Evolutionary conservation across 2,888 invertebrate genomes (phyloP).

Genomic region (Epsilonema sp.): DNA sequence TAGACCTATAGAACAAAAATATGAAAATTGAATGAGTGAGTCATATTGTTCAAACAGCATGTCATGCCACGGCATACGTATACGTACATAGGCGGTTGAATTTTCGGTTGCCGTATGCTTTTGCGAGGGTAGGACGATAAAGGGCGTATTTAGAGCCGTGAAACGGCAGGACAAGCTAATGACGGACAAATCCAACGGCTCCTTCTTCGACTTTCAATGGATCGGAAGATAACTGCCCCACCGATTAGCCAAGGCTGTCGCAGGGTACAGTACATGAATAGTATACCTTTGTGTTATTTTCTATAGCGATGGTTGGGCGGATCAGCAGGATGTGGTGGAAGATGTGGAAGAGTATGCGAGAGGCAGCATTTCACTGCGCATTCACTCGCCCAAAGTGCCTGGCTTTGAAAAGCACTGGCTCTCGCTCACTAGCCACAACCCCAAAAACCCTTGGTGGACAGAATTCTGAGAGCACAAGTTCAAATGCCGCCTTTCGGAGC

Average conservation of each 20-base stretch:
- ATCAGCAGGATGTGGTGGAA: constrained; percentile 49
- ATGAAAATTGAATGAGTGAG: no score
- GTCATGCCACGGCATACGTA: no score
- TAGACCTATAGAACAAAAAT: no score
- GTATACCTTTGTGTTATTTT: no score
- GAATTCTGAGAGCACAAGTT: constrained; percentile 58
- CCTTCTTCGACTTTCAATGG: constrained; percentile 20
- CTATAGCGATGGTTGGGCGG: constrained; percentile 56
- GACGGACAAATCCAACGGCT: no score
- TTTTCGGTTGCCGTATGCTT: constrained; percentile 43
- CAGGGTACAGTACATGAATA: no score
- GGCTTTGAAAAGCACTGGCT: constrained; percentile 47
- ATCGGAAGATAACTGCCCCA: constrained; percentile 14
- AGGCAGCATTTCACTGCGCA: constrained; percentile 51
- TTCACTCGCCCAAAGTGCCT: constrained; percentile 48
- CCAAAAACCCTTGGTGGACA: constrained; percentile 49
- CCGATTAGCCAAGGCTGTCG: no score
- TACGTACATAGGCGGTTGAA: no score
- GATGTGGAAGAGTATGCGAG: constrained; percentile 45
- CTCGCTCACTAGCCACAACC: constrained; percentile 47
- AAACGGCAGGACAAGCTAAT: constrained; percentile 14
- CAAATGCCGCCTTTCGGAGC: constrained; percentile 36
- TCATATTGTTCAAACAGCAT: no score
- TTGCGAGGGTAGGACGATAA: constrained; percentile 52
- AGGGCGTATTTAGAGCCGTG: constrained; percentile 22